These are phyloP conservation scores for Ormia ochracea DNA, from an alignment of 2,888 invertebrate genomes.

Conservation along the genomic window DNA sequence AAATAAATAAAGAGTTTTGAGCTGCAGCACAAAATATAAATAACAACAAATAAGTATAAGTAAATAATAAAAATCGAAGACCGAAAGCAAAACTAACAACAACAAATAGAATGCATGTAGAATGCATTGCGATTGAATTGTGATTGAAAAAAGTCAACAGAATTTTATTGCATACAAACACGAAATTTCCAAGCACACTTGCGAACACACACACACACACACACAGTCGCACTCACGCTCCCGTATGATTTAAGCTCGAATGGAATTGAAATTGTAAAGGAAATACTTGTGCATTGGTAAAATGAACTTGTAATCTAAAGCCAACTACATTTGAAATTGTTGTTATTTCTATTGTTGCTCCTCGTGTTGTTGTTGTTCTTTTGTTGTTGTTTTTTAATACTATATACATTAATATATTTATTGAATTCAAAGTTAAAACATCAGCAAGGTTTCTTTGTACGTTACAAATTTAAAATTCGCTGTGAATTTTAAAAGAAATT, in stretches of 20 bases:
- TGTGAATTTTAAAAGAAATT: conserved; percentile 26
- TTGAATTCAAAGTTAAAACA: conserved; percentile 42
- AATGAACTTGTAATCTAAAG: conserved; percentile 60
- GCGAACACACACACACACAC: background rate
- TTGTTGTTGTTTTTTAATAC: conserved; percentile 1
- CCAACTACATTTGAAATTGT: conserved; percentile 39
- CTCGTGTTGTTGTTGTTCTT: too few relatives aligned
- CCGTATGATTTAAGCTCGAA: conserved; percentile 30
- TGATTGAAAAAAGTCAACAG: conserved; percentile 10
- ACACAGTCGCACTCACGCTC: background rate
- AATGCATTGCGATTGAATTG: conserved; percentile 47
- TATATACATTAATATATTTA: conserved; percentile 23
- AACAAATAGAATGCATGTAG: conserved; percentile 33
- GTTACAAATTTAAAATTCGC: conserved; percentile 20
- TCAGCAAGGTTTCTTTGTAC: conserved; percentile 47
- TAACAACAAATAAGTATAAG: background rate
- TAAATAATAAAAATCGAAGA: background rate
- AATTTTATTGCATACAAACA: conserved; percentile 45
- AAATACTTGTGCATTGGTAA: conserved; percentile 51
- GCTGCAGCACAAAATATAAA: conserved; percentile 13
- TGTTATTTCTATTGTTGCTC: conserved; percentile 3
- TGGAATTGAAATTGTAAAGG: conserved; percentile 54
- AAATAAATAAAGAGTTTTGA: conserved; percentile 38
- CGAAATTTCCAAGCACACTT: conserved; percentile 2
- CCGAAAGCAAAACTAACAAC: conserved; percentile 20